Evolutionary conservation across 2,888 invertebrate genomes (phyloP).

Genomic region (Cotesia congregata): DNA sequence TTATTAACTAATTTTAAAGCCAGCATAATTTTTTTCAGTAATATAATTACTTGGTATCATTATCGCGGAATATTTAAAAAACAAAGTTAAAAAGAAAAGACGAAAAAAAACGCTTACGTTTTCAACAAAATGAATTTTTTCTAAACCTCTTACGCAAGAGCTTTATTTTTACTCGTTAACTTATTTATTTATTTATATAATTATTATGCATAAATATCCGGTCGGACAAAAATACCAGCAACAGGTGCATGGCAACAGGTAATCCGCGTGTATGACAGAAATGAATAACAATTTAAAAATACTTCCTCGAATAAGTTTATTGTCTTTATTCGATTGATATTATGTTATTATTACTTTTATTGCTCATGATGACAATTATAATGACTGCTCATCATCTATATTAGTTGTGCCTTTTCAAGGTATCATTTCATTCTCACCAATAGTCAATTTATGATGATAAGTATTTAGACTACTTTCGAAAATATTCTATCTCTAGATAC

Average conservation of each 20-base stretch:
- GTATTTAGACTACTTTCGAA: no score
- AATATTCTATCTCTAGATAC: no score
- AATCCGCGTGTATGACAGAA: conserved; percentile 44
- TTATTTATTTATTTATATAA: conserved; percentile 8
- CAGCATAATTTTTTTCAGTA: neutral
- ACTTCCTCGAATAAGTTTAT: neutral
- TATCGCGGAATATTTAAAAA: neutral
- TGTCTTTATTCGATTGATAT: neutral
- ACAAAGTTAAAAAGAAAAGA: neutral
- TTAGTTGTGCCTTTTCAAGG: no score
- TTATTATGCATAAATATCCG: neutral
- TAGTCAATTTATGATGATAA: no score
- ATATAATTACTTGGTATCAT: neutral
- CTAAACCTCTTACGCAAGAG: neutral
- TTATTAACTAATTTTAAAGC: neutral
- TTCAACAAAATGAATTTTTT: neutral
- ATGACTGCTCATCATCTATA: no score
- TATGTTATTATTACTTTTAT: neutral
- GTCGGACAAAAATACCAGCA: conserved; percentile 41
- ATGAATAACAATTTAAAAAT: neutral
- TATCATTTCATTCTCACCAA: no score
- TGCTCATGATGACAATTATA: conserved; percentile 5
- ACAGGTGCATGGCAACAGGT: conserved; percentile 58
- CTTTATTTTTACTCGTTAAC: neutral
- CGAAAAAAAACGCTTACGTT: neutral